Evolutionary conservation across 2,113 vertebrate species (phyloP), one percentile per base, ranked within the genome.

Genomic region (Salvelinus fontinalis): DNA sequence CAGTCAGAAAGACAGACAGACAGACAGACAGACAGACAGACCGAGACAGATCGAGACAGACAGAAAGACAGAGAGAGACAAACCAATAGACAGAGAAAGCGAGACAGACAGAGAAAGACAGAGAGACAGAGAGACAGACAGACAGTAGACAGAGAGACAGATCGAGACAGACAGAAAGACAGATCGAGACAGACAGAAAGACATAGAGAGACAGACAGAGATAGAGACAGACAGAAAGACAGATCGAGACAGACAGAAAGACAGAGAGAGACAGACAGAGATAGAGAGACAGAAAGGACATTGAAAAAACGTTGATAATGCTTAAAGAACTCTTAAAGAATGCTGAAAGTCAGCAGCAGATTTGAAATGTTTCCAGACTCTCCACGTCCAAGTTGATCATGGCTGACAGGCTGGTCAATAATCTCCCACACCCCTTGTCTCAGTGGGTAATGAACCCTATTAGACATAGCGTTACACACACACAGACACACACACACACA

Each of bases 401-500:
- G 73, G 73, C 79, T 77, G 85, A 88, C 87, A 87, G 79, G 60
- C 79, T 34, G 83, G 80, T 88, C 89, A 87, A 89, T 88, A 84
- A 85, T 85, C 76, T 71, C 79, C 48, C 68, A 68, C 29, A 27
- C 77, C 64, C 27, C 29, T 68, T 34, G 27, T 29, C 74, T 68
- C 66, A 75, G 24, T 34, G 74, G 39, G 72, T 82, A 88, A 89
- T 83, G 76, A 85, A 81, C 74, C 80, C 79, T 75, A 86, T 85
- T 81, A 88, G 34, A 84, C 83, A 77, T 77, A 78, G 78, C 68
- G 72, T 84, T 80, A 83, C 77, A 79, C 59, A 72, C 22, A 76
- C 70, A 13, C 26, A 67, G 54, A 29, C 29, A 69, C 69, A 83
- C 77, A 79, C 59, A 72, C 22, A 76, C 70, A 13, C 26, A 67